Evolutionary conservation across 2,113 vertebrate species (phyloP).

Genomic region (Maccullochella peelii): DNA sequence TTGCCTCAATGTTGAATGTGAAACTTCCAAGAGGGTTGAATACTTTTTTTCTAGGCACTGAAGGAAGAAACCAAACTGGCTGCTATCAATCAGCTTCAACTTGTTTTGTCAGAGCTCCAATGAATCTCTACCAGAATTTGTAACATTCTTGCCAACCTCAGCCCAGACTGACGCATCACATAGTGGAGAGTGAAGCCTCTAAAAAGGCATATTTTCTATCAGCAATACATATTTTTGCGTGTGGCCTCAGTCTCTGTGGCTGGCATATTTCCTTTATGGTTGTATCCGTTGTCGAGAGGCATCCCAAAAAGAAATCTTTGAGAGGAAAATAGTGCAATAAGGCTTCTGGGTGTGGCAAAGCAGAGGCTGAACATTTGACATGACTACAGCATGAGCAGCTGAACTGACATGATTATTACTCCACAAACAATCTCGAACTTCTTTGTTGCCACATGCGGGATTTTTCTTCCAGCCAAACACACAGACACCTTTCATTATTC

Average conservation of each 20-base stretch:
- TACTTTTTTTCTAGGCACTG: too few species aligned
- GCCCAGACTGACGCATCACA: neutral
- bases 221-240: neutral
- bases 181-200: neutral
- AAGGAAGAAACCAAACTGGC: neutral
- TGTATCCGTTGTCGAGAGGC: neutral
- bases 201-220: neutral
- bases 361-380: constrained; percentile 33
- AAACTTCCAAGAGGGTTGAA: neutral
- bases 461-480: neutral
- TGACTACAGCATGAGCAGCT: constrained; percentile 10
- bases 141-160: neutral
- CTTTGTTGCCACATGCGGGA: neutral
- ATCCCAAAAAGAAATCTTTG: neutral
- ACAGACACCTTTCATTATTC: constrained; percentile 1
- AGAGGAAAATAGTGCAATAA: constrained; percentile 14
- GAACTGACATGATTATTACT: neutral
- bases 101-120: neutral
- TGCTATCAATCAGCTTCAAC: neutral
- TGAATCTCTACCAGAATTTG: neutral
- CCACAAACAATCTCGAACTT: neutral
- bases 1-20: neutral
- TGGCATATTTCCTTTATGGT: neutral
- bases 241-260: constrained; percentile 8
- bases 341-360: constrained; percentile 48